Conservation (phyloP, 2,888 invertebrate species). For the Campopleginae sp. region DNA sequence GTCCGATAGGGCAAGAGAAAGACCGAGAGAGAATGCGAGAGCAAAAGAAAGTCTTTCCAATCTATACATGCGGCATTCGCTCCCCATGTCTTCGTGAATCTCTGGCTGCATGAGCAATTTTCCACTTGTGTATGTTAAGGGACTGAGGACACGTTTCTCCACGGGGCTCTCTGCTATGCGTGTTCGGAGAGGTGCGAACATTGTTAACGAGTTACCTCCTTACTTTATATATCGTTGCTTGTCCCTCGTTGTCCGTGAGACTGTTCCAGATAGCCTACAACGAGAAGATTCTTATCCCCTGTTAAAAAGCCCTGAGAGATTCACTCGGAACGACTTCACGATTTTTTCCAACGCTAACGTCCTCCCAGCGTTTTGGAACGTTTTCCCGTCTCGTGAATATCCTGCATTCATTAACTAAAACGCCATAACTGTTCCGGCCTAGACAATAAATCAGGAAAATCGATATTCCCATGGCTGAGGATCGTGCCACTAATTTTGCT, state of each 20-base stretch:
- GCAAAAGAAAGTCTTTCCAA: constrained; percentile 45
- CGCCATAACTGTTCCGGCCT: constrained; percentile 75
- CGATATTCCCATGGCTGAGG: background rate
- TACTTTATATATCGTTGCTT: constrained; percentile 78
- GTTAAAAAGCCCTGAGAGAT: constrained; percentile 4
- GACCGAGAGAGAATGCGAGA: constrained; percentile 43
- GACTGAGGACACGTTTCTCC: constrained; percentile 66
- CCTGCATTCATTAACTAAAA: constrained; percentile 71
- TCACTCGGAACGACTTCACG: background rate
- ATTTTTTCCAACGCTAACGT: background rate
- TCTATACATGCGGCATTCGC: constrained; percentile 9
- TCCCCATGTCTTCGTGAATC: background rate
- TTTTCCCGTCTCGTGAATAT: background rate
- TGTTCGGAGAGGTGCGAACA: constrained; percentile 81
- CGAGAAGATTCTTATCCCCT: constrained; percentile 30
- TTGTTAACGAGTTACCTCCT: constrained; percentile 82
- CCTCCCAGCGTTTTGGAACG: background rate
- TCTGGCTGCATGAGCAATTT: constrained; percentile 63
- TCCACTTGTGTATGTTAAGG: constrained; percentile 67
- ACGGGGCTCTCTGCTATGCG: constrained; percentile 53
- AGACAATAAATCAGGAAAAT: background rate
- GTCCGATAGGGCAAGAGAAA: constrained; percentile 38
- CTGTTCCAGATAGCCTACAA: constrained; percentile 70
- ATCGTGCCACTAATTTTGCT: background rate
- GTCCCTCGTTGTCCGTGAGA: constrained; percentile 70